phyloP scores from a whole-genome alignment of 2,888 invertebrate genomes.

The Axea sp. region DNA sequence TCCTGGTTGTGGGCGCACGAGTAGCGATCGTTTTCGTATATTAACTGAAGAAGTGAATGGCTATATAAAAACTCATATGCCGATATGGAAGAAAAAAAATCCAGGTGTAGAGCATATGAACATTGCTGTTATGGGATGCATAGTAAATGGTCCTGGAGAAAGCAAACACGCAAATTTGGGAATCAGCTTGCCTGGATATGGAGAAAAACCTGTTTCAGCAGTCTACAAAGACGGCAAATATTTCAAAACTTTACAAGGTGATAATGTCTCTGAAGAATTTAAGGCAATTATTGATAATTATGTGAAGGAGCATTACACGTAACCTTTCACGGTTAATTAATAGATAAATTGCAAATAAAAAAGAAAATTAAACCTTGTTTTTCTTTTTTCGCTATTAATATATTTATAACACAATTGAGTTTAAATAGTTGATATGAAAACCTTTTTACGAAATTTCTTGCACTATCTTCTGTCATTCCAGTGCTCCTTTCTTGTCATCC shows the following conservation, averaged over 20 bases:
- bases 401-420: no score
- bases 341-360: neutral
- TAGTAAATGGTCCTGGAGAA: constrained; percentile 26
- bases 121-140: constrained; percentile 27
- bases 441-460: neutral
- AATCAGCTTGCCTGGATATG: constrained; percentile 22
- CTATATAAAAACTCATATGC: constrained; percentile 33
- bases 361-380: neutral
- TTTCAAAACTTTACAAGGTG: constrained; percentile 23
- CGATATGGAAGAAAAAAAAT: constrained; percentile 33
- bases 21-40: constrained; percentile 34
- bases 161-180: constrained; percentile 26
- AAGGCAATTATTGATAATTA: constrained; percentile 22
- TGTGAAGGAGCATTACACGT: constrained; percentile 25
- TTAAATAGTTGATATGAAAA: no score
- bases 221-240: constrained; percentile 25
- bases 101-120: constrained; percentile 20
- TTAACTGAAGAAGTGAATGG: constrained; percentile 25
- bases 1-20: constrained; percentile 39
- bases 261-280: constrained; percentile 19
- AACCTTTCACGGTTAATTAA: constrained; percentile 14
- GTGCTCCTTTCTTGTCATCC: constrained; percentile 4
- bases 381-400: neutral
- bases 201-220: constrained; percentile 22
- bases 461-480: constrained; percentile 2